phyloP scores from a whole-genome alignment of 2,888 invertebrate genomes.

The Diloba caeruleocephala region DNA sequence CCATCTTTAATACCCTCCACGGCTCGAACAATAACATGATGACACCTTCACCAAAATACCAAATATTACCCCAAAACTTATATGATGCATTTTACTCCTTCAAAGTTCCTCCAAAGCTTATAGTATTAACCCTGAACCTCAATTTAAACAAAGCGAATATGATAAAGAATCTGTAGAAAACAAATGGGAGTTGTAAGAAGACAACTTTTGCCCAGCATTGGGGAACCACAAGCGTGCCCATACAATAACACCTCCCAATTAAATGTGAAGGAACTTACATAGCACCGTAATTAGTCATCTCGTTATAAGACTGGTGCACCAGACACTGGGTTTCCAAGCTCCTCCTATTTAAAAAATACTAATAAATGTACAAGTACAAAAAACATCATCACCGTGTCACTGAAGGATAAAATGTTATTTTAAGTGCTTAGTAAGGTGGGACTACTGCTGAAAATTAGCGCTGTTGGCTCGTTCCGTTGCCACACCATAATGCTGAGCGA shows the following conservation, averaged over 20 bases:
- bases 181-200: neutral
- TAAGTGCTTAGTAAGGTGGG: too few relatives aligned
- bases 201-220: neutral
- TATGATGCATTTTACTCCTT: too few relatives aligned
- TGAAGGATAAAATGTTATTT: neutral
- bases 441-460: too few relatives aligned
- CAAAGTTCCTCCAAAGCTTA: too few relatives aligned
- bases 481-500: too few relatives aligned
- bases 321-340: constrained; percentile 40
- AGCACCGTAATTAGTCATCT: constrained; percentile 52
- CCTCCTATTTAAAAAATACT: constrained; percentile 55
- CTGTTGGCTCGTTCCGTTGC: too few relatives aligned
- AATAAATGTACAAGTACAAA: neutral
- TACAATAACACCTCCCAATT: constrained; percentile 29
- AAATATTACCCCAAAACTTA: too few relatives aligned
- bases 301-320: constrained; percentile 24
- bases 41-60: too few relatives aligned
- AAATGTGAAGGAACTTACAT: constrained; percentile 56
- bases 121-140: neutral
- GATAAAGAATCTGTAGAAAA: neutral
- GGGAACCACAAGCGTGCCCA: neutral
- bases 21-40: too few relatives aligned
- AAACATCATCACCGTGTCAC: neutral
- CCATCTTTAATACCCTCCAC: too few relatives aligned
- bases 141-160: neutral